Base-by-base conservation (phyloP, 2,888 invertebrate species). In the Drosophila aldrichi region DNA sequence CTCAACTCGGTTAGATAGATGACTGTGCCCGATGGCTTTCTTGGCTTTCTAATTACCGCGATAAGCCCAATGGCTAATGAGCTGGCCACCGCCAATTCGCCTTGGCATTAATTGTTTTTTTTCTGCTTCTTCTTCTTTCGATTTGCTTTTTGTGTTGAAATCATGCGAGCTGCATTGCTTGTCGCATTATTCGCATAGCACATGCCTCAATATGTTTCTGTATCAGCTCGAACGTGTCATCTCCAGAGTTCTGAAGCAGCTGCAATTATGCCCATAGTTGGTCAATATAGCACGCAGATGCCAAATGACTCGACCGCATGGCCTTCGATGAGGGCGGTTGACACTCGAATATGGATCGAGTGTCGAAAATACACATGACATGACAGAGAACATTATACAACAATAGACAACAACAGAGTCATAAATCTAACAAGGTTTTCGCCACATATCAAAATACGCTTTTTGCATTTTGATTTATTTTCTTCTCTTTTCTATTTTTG, bases 281-380 rank as follows among this genome's bases (percentile, higher is more conserved):
- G 73, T 62, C 74, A 74, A 72, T 62, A 70, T 62, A 70, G 76
- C 81, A 81, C 78, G 79, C 70, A 72, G 72, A 75, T 74, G 63
- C 16, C 65, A 63, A 70, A 55, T 74, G 77, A 76, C 65, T 65
- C 48, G 73, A 54, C 52, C 63, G 57, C 18, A 25, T 60, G 79
- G 74, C 80, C 80, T 80, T 79, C 70, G 67, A 41, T 69, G 68
- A 25, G 55, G 59, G 62, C 51, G 43, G 40, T 12, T 57, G 40
- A 32, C 10, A 41, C 56, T 46, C 43, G 12, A 9, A 63, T 61
- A 40, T 9, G 60, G 29, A 32, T 54, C 22, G 44, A n/a, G 41
- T 41, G 32, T 16, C 32, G 12, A 29, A 40, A 18, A 29, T 29
- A 41, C n/a, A 55, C n/a, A 22, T 12, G 9, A 20, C 32, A 49